phyloP scores from a whole-genome alignment of 2,113 vertebrate genomes.

The Mormoops blainvillei region DNA sequence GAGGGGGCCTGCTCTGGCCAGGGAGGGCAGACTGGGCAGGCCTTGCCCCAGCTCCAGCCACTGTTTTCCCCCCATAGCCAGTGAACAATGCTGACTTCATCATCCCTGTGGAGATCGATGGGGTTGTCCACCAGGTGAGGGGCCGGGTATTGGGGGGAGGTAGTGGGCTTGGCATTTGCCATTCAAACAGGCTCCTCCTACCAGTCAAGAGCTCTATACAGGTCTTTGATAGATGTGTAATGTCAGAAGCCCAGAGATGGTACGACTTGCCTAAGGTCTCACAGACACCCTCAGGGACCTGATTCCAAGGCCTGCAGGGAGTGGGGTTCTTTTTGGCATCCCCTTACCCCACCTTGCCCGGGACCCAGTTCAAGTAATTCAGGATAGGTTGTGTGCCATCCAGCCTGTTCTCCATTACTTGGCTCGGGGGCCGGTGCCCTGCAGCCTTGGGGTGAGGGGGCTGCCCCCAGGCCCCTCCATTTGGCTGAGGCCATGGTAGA shows the following conservation, averaged over 20 bases:
- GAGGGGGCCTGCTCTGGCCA: not conserved
- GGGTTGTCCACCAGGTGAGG: constrained; percentile 90
- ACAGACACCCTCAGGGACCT: not conserved
- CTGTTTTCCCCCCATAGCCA: constrained; percentile 79
- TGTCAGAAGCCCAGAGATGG: not conserved
- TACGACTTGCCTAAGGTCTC: not conserved
- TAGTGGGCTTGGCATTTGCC: not conserved
- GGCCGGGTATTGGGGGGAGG: not conserved
- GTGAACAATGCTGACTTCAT: constrained; percentile 95
- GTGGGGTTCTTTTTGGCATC: not conserved
- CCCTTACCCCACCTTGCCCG: constrained; percentile 68
- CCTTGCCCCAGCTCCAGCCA: fast-evolving
- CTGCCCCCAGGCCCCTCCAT: not conserved
- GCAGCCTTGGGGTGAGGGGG: constrained; percentile 41
- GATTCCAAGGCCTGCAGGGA: not conserved
- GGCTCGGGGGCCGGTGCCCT: constrained; percentile 85
- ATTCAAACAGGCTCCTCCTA: not conserved
- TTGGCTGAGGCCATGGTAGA: not conserved
- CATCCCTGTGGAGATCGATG: constrained; percentile 95
- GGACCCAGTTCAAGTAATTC: constrained; percentile 98
- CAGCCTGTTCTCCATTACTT: constrained; percentile 97
- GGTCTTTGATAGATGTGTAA: not conserved
- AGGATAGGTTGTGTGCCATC: constrained; percentile 96
- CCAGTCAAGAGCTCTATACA: not conserved
- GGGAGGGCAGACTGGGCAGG: not conserved